These are phyloP conservation scores for Stenopsyche tienmushanensis DNA, from an alignment of 1,140 invertebrate genomes.

Conservation along the genomic window DNA sequence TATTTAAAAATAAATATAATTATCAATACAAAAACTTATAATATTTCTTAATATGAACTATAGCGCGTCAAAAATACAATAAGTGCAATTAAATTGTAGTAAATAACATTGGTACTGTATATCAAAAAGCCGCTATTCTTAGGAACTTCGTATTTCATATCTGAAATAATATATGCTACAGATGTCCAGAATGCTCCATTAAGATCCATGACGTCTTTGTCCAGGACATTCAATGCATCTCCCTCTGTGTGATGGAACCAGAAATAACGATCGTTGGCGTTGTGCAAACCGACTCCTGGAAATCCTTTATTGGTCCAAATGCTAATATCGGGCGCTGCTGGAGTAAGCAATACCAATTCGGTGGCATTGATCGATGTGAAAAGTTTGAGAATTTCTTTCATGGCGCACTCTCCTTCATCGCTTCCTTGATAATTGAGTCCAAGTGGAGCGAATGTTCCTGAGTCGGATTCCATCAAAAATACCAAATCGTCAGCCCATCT, in stretches of 20 bases:
- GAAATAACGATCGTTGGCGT: slow-evolving; percentile 68
- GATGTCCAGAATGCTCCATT: slow-evolving; percentile 70
- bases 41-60: too few relatives aligned
- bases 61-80: too few relatives aligned
- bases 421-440: slow-evolving; percentile 60
- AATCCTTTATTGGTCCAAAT: slow-evolving; percentile 60
- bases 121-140: slow-evolving; percentile 15
- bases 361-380: slow-evolving; percentile 40
- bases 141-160: slow-evolving; percentile 64
- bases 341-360: slow-evolving; percentile 36
- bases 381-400: slow-evolving; percentile 60
- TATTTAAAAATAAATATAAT: too few relatives aligned
- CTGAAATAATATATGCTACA: slow-evolving; percentile 67
- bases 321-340: slow-evolving; percentile 62
- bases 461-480: slow-evolving; percentile 76
- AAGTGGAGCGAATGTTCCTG: slow-evolving; percentile 70
- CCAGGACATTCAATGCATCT: slow-evolving; percentile 70
- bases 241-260: slow-evolving; percentile 74
- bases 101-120: too few relatives aligned
- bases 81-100: too few relatives aligned
- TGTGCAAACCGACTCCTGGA: slow-evolving; percentile 63
- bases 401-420: slow-evolving; percentile 57
- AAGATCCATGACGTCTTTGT: slow-evolving; percentile 62
- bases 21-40: too few relatives aligned
- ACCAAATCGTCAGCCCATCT: slow-evolving; percentile 35